phyloP scores from a whole-genome alignment of 35 echinoderm and acorn worm species.

The Apostichopus japonicus region DNA sequence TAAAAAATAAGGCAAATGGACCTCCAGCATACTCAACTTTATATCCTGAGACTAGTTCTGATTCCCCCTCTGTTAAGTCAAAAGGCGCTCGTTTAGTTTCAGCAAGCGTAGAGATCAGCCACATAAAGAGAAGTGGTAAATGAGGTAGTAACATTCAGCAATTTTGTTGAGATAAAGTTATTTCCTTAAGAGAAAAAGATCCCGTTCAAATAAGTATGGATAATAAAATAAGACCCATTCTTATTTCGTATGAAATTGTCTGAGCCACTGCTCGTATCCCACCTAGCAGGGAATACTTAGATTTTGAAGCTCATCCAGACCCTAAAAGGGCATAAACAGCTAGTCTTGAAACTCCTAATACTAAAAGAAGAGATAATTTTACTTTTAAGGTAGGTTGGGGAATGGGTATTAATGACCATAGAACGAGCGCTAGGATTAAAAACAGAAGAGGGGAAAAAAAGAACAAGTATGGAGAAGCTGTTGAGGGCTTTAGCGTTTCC shows the following conservation, averaged over 20 bases:
- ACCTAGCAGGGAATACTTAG: slow-evolving; percentile 76
- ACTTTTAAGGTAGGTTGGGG: background rate
- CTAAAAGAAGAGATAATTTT: too few species aligned
- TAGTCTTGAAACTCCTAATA: too few species aligned
- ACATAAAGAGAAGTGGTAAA: slow-evolving; percentile 55
- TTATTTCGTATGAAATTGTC: slow-evolving; percentile 81
- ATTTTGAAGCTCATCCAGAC: slow-evolving; percentile 75
- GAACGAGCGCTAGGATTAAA: slow-evolving; percentile 39
- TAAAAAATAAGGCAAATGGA: slow-evolving; percentile 77
- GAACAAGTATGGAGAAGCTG: slow-evolving; percentile 62
- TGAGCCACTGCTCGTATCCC: slow-evolving; percentile 76
- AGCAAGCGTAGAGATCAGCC: slow-evolving; percentile 68
- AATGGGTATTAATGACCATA: slow-evolving; percentile 49
- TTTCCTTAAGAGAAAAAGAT: slow-evolving; percentile 26
- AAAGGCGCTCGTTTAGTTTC: slow-evolving; percentile 88
- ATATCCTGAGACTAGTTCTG: slow-evolving; percentile 81
- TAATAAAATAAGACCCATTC: slow-evolving; percentile 66
- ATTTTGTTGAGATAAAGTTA: background rate
- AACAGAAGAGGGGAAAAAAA: slow-evolving; percentile 54
- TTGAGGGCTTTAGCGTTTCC: slow-evolving; percentile 71
- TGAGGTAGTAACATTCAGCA: slow-evolving; percentile 26
- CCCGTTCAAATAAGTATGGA: slow-evolving; percentile 36
- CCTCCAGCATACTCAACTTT: slow-evolving; percentile 81
- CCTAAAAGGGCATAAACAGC: too few species aligned
- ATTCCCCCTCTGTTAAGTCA: slow-evolving; percentile 83